Base-by-base conservation (phyloP, 2,113 vertebrate genomes). In the Phylloscopus trochilus region DNA sequence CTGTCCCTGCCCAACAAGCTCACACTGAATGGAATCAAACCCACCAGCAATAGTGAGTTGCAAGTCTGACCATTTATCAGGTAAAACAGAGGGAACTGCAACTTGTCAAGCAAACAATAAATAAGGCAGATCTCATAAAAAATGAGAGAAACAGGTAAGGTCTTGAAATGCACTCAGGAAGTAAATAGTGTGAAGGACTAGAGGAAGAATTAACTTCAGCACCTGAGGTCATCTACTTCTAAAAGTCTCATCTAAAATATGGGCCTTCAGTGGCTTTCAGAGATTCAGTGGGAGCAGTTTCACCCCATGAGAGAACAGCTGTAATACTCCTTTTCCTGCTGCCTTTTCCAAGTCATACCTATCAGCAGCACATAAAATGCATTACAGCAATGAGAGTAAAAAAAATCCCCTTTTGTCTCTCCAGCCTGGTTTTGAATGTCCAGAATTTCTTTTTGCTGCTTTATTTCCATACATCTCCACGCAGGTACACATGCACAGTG, bases 201-300 rank as follows among this genome's bases (percentile, higher is more conserved):
- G 56, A 59, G 68, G 67, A 89, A 63, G 69, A 81, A 92, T 83
- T 86, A 74, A 56, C 67, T 89, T 89, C 86, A 92, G 44, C 89
- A 83, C 41, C 33, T 2, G n/a, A 68, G 39, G 83, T 66, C 75
- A 41, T 60, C 60, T 53, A 2, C 43, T 89, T 86, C 89, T 55
- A 39, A 81, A 35, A 24, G 22, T 47, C 9, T 78, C 43, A 19
- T 51, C 27, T 90, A 18, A 95, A 92, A 83, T 87, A 59, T 26
- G 33, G 24, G 10, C 33, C 60, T 60, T 3, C 0, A 49, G 39
- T 37, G 73, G 13, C 26, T 74, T 83, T 39, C 21, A 37, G 28
- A 51, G 41, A 13, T 46, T 93, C 59, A 12, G 13, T 33, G 68
- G 64, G 94, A 39, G 60, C 68, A 63, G 39, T 78, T 87, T 28